Conservation (phyloP, 2,797 vertebrate species). For the Ptychadena robeensis region DNA sequence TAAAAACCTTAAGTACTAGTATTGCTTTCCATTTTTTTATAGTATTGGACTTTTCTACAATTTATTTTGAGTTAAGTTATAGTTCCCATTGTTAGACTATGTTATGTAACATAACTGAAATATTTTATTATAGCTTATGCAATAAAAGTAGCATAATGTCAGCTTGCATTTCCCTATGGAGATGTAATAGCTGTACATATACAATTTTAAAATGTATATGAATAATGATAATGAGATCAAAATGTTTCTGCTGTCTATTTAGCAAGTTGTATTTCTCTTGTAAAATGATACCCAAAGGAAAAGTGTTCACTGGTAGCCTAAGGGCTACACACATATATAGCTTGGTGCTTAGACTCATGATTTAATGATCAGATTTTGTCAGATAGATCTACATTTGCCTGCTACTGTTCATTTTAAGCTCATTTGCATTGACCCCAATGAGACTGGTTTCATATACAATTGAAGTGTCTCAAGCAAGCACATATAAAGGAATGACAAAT, state of each 20-base stretch:
- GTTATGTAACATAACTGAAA: background rate
- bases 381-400: too few species aligned
- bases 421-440: too few species aligned
- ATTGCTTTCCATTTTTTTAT: background rate
- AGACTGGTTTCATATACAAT: too few species aligned
- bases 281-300: constrained; percentile 3
- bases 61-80: background rate
- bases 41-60: background rate
- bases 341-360: too few species aligned
- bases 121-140: background rate
- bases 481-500: too few species aligned
- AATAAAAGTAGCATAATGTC: background rate
- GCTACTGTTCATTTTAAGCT: too few species aligned
- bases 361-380: too few species aligned
- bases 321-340: constrained; percentile 22
- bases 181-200: constrained; percentile 14
- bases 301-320: background rate
- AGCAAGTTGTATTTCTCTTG: background rate
- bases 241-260: constrained; percentile 19
- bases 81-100: background rate
- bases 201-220: constrained; percentile 7
- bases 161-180: constrained; percentile 18
- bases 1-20: too few species aligned
- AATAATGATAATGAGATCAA: constrained; percentile 31
- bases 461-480: too few species aligned